Percentiles rank a stretch among this genome's conserved stretches.
Conservation (phyloP, 2,888 invertebrate genomes). For the Trichogramma evanescens region DNA sequence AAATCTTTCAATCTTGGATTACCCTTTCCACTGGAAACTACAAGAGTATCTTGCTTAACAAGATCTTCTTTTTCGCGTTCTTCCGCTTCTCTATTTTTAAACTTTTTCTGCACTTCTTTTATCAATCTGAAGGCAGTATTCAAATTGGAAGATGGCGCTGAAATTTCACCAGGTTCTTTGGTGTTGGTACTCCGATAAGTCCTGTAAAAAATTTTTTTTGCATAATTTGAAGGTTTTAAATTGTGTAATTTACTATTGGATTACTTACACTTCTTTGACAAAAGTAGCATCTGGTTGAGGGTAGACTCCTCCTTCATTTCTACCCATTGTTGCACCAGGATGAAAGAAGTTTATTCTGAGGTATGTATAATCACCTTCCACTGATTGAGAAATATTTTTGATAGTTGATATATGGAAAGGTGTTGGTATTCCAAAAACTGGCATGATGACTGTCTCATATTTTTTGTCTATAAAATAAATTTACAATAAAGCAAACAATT, state of each 20-base stretch:
- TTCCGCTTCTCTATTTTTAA: constrained; percentile 96
- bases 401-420: constrained; percentile 99
- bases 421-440: constrained; percentile 90
- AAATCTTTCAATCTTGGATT: constrained; percentile 97
- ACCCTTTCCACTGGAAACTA: constrained; percentile 90
- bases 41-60: constrained; percentile 94
- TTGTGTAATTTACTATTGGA: background rate
- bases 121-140: constrained; percentile 96
- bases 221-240: background rate
- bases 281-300: constrained; percentile 94
- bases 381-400: constrained; percentile 96
- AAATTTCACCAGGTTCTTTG: constrained; percentile 92
- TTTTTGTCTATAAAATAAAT: constrained; percentile 67
- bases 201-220: constrained; percentile 46
- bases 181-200: constrained; percentile 96
- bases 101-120: constrained; percentile 98
- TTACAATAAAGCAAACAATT: background rate
- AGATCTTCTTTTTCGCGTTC: constrained; percentile 97
- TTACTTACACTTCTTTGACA: constrained; percentile 89
- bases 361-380: constrained; percentile 98
- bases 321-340: constrained; percentile 93
- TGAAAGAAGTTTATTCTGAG: constrained; percentile 97
- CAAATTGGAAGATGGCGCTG: constrained; percentile 89
- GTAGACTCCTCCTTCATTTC: constrained; percentile 84
- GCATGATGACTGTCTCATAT: constrained; percentile 97